phyloP scores from a whole-genome alignment of 2,113 vertebrate species.

The Urocitellus parryii region DNA sequence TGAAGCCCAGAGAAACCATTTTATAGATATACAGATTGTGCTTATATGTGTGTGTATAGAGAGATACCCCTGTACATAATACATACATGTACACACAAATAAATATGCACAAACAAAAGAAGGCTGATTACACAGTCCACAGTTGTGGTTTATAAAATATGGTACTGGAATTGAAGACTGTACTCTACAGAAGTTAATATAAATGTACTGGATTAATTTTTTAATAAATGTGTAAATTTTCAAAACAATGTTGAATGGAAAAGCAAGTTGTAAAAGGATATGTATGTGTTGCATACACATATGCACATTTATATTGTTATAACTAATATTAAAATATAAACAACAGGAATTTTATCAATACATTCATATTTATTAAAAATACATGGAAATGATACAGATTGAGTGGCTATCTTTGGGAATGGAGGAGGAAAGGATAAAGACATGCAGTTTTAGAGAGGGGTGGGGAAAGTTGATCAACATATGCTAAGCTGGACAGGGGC shows the following conservation, averaged over 20 bases:
- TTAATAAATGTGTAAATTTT: not conserved
- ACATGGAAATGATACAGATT: not conserved
- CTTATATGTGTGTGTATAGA: not conserved
- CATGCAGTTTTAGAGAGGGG: not conserved
- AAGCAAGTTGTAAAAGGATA: conserved; percentile 49
- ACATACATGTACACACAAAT: not conserved
- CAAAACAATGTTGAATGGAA: conserved; percentile 43
- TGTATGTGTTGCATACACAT: not conserved
- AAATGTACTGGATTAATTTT: not conserved
- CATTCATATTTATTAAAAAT: conserved; percentile 17
- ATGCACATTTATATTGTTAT: not conserved
- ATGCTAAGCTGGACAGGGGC: not conserved
- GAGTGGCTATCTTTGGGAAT: not conserved
- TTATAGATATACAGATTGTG: not conserved
- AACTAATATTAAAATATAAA: conserved; percentile 36
- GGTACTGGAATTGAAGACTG: not conserved
- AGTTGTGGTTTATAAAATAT: not conserved
- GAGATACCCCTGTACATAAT: too few relatives aligned
- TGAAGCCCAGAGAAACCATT: not conserved
- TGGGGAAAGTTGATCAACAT: too few relatives aligned
- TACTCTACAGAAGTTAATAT: not conserved
- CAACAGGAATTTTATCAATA: conserved; percentile 20
- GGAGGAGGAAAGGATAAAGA: not conserved
- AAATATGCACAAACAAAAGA: not conserved
- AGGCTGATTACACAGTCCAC: not conserved